Evolutionary conservation across 2,888 invertebrate species (phyloP).

Genomic region (Iphiclides podalirius): DNA sequence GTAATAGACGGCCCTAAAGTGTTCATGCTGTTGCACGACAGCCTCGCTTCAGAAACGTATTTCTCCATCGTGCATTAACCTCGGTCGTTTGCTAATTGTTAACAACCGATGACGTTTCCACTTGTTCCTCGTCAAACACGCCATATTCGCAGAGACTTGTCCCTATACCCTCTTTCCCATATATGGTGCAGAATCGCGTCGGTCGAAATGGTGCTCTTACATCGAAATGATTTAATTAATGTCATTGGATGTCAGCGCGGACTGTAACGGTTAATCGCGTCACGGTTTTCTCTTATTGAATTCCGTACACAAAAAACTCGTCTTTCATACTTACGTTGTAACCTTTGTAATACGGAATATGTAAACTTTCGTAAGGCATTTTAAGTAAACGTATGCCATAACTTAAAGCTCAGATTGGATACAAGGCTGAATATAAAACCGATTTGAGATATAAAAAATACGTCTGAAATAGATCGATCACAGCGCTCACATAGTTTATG

Average conservation of each 20-base stretch:
- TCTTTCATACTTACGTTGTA: background rate
- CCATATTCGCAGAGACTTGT: constrained; percentile 17
- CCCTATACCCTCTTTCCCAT: constrained; percentile 13
- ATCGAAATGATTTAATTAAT: constrained; percentile 20
- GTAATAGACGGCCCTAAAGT: no score
- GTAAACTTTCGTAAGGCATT: background rate
- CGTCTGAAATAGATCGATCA: no score
- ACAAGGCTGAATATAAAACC: background rate
- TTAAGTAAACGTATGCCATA: background rate
- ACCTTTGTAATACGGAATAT: background rate
- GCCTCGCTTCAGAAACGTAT: no score
- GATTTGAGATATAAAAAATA: no score
- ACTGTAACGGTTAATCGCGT: background rate
- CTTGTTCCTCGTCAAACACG: constrained; percentile 19
- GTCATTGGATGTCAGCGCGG: constrained; percentile 11
- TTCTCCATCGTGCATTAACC: background rate
- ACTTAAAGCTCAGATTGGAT: background rate
- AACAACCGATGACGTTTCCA: constrained; percentile 12
- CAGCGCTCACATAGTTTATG: no score
- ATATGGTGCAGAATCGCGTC: constrained; percentile 11
- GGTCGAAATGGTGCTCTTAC: constrained; percentile 21
- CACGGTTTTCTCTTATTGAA: background rate
- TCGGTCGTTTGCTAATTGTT: constrained; percentile 1
- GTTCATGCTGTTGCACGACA: no score
- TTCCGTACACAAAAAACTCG: background rate